Base-by-base conservation (phyloP, 2,888 invertebrate species). In the Liopterus haemorrhoidalis region DNA sequence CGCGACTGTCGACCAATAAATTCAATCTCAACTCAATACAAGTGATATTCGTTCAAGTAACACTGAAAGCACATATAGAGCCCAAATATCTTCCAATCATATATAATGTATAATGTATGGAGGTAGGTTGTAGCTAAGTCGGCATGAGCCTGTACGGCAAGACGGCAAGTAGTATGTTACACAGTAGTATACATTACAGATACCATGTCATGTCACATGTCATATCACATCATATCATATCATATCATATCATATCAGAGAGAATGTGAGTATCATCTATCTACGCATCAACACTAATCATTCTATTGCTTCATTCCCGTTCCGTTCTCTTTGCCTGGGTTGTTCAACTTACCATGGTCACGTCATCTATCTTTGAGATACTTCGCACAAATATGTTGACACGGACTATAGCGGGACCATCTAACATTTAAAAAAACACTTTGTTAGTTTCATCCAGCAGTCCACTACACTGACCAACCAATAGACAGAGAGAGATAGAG, bases 281-380 rank as follows among this genome's bases (percentile, higher is more conserved):
- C 45, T 45, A 45, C 45, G 45, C 45, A 45, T 39, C 39, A 45
- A 45, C 39, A 45, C 38, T 45, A 45, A 24, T 38, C 45, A 45
- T 45, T 45, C 45, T 45, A 43, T 36, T 30, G n/a, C n/a, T n/a
- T 46, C 46, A 46, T 46, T 46, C 46, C 41, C 41, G n/a, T n/a
- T n/a, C n/a, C 39, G 43, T 39, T 45, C 27, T 45, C 45, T 45
- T 38, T 45, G 60, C 59, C 67, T n/a, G n/a, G n/a, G n/a, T n/a
- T n/a, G n/a, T n/a, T 62, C 67, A 71, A 90, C 91, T 91, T 88
- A 94, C 94, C 94, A 94, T 94, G 66, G 91, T 93, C 75, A 94
- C 92, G 81, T 94, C 94, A 85, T 94, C 93, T 79, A 94, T 94
- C 82, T 93, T 92, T 78, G 92, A 91, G 79, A 95, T 91, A 87